Base-by-base conservation (phyloP, 2,797 vertebrate genomes). In the Rachycentron canadum region DNA sequence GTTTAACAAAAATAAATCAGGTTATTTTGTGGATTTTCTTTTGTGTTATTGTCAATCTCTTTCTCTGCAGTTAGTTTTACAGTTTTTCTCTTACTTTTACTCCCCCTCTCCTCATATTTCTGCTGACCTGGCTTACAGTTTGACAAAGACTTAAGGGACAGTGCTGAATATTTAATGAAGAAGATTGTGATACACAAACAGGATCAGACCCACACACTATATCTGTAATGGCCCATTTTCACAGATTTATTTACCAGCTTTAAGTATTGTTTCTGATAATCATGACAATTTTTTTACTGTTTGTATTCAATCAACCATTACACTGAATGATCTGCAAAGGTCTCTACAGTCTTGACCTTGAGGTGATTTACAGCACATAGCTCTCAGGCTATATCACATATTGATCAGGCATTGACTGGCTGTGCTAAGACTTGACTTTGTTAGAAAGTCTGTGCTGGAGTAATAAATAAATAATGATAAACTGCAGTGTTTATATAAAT, bases 141-240 rank as follows among this genome's bases (percentile, higher is more conserved):
- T 66, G 72, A 69, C 77, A 68, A 59, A 55, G 52, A 69, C 60
- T 34, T 45, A 40, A 61, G 69, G 78, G 74, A 79, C 79, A 38
- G 50, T 56, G 23, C 57, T 89, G 78, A 86, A 90, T 89, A 83
- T 86, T 89, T 89, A 80, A 93, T 89, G 81, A 79, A 28, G 60
- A 50, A 32, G 60, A 50, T 13, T 49, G 47, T 50, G 75, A 87
- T 53, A 58, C 40, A 63, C 57, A 79, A 80, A 34, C 45, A 73
- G 59, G 17, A 66, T 50, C 52, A 60, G 52, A 79, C 0, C 28
- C 23, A 28, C 47, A 45, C 69, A 59, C 69, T 41, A 57, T 17
- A 8, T 38, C n/a, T 45, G 11, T 12, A 16, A 61, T 13, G 16
- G 1, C 5, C 0, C 5, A 0, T 36, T 65, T 53, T 64, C 17